Percentiles rank a stretch among this genome's conserved stretches.
Conservation (phyloP, 2,888 invertebrate genomes). For the Therioaphis trifolii region DNA sequence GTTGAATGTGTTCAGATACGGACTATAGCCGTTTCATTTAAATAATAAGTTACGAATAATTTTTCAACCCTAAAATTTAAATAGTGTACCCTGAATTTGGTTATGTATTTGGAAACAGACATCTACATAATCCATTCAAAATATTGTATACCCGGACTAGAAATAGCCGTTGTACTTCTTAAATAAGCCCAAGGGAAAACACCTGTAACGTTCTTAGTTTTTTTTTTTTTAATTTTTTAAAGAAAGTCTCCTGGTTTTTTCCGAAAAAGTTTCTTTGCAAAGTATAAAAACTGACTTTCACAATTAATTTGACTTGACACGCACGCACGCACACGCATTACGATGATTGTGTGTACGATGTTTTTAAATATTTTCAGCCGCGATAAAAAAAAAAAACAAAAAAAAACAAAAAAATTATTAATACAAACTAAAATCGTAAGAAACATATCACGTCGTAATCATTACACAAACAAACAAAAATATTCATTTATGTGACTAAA, state of each 20-base stretch:
- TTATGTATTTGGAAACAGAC: background rate
- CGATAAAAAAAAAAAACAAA: too few species aligned
- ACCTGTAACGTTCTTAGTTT: constrained; percentile 17
- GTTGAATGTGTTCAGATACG: background rate
- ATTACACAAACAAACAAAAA: too few species aligned
- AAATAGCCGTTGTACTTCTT: background rate
- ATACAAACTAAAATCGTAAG: too few species aligned
- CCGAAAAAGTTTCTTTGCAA: background rate
- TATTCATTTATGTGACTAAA: too few species aligned
- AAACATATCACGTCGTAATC: too few species aligned
- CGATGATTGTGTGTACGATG: too few species aligned
- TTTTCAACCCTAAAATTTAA: background rate
- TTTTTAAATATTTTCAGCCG: too few species aligned
- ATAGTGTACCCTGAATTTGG: background rate
- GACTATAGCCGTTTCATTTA: background rate
- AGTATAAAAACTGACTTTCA: background rate
- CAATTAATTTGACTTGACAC: too few species aligned
- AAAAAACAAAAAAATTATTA: too few species aligned
- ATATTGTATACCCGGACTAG: background rate
- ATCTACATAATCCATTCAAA: background rate
- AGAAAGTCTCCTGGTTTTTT: background rate
- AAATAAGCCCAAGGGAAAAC: background rate
- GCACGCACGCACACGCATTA: too few species aligned
- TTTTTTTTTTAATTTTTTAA: too few species aligned
- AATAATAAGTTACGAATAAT: background rate